These are phyloP conservation scores for Brachypterus glaber DNA, from an alignment of 2,888 invertebrate species.

Conservation along the genomic window DNA sequence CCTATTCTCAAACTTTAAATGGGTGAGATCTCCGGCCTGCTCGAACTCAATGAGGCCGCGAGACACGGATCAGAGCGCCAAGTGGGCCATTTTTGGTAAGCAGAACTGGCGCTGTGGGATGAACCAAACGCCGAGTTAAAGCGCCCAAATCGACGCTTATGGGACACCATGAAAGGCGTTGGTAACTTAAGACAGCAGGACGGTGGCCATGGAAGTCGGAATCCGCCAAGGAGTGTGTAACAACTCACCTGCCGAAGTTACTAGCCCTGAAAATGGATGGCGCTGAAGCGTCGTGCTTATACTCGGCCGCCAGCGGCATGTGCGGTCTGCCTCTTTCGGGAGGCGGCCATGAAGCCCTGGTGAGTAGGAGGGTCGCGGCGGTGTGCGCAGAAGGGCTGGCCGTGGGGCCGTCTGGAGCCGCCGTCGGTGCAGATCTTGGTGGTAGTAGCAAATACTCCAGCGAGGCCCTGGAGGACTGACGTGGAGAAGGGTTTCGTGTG, in stretches of 20 bases:
- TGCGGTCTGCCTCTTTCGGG: conserved; percentile 27
- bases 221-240: conserved; percentile 50
- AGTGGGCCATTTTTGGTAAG: conserved; percentile 69
- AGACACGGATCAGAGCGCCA: conserved; percentile 48
- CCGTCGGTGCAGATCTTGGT: conserved; percentile 56
- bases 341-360: conserved; percentile 45
- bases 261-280: conserved; percentile 57
- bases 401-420: conserved; percentile 46
- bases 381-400: conserved; percentile 53
- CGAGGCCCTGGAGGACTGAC: conserved; percentile 51
- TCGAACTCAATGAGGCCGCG: conserved; percentile 44
- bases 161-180: conserved; percentile 54
- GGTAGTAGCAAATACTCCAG: conserved; percentile 58
- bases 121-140: conserved; percentile 64
- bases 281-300: conserved; percentile 49
- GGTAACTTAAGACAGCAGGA: conserved; percentile 49
- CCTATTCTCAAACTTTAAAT: conserved; percentile 73
- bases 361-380: conserved; percentile 50
- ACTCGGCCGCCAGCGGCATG: conserved; percentile 37
- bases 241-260: conserved; percentile 52
- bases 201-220: conserved; percentile 70
- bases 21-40: conserved; percentile 58
- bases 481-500: conserved; percentile 32
- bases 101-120: conserved; percentile 74
- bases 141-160: conserved; percentile 54